Conservation (phyloP, 2,797 vertebrate genomes). For the Gastrophryne carolinensis region DNA sequence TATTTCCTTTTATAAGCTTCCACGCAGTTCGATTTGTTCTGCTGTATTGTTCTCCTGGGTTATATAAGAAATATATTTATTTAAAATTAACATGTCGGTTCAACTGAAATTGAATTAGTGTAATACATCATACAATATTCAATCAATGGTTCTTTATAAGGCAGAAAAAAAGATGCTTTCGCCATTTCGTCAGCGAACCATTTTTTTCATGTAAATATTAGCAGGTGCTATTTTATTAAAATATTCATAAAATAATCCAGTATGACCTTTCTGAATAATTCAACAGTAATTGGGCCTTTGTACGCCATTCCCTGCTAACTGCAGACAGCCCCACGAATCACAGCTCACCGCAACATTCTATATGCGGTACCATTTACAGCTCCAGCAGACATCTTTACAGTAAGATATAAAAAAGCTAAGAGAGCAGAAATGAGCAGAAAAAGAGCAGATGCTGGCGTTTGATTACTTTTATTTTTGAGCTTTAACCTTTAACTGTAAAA, state of each 20-base stretch:
- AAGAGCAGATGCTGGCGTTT: conserved; percentile 20
- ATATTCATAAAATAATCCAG: conserved; percentile 57
- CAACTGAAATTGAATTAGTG: conserved; percentile 23
- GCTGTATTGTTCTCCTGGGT: background rate
- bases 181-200: conserved; percentile 3
- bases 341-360: conserved; percentile 53
- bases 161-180: conserved; percentile 6
- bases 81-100: conserved; percentile 41
- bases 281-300: conserved; percentile 61
- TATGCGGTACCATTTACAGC: conserved; percentile 53
- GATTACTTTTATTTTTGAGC: conserved; percentile 22
- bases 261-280: conserved; percentile 71
- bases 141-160: conserved; percentile 24
- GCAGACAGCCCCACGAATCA: conserved; percentile 22
- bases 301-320: conserved; percentile 58
- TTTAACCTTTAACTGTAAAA: conserved; percentile 37
- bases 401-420: conserved; percentile 54
- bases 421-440: conserved; percentile 37
- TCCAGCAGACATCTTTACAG: conserved; percentile 56
- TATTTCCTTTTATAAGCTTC: background rate
- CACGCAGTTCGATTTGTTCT: background rate
- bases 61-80: conserved; percentile 22
- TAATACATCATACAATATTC: background rate
- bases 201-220: conserved; percentile 49
- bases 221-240: conserved; percentile 46